Evolutionary conservation across 2,888 invertebrate genomes (phyloP), one percentile per base, ranked within the genome.

Genomic region (Zygogramma bicolorata): DNA sequence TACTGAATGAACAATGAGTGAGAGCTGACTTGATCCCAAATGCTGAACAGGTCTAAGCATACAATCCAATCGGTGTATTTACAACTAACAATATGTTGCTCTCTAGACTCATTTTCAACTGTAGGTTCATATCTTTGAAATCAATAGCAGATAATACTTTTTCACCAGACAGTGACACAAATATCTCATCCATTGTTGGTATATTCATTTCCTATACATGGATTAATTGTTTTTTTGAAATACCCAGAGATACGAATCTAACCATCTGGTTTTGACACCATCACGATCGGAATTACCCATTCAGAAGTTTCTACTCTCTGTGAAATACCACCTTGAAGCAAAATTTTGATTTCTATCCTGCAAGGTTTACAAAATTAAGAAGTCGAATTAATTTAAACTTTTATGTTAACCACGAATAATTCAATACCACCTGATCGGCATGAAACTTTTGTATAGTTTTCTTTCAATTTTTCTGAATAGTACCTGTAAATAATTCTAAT

Each of bases 281-380:
- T 77, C 1, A 83, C 83, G 13, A 83, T 80, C 0, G 84, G 83
- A 5, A 83, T 83, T 7, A 80, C 83, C 81, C 83, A 84, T 40
- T 40, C 81, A 31, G 80, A 81, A 3, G 57, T 62, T 58, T 77
- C 75, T 8, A 81, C 77, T 25, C 29, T 27, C 27, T 20, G 29
- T 53, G 59, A 59, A 59, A 67, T 59, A 20, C 38, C 67, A 6
- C 60, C 71, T 68, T 71, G 46, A n/a, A 77, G 76, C 60, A 83
- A 59, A 49, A 72, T 29, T 6, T 78, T 68, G 2, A 78, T 29
- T 38, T 67, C 59, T 15, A 38, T 59, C 34, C 59, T 10, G 13
- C 34, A 34, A 15, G 59, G 59, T 31, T 59, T 59, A 59, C 59
- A 59, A 20, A 59, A 59, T 59, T 59, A 18, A 18, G 34, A 34